phyloP scores from a whole-genome alignment of 2,888 invertebrate genomes.

The Aspidiotus rigidus region DNA sequence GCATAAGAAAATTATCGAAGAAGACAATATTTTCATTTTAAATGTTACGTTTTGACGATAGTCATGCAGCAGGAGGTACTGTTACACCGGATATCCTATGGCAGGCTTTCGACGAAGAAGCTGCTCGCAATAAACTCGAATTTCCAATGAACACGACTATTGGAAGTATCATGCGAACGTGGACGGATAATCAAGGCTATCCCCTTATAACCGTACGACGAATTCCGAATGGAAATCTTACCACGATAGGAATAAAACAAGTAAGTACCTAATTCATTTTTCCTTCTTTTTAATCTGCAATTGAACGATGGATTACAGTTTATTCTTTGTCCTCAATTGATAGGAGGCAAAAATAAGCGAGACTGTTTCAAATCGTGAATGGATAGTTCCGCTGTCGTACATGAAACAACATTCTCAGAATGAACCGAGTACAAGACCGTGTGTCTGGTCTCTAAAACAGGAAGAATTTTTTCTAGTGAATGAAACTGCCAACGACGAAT shows the following conservation, averaged over 20 bases:
- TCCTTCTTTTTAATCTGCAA: not conserved
- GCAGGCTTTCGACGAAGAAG: constrained; percentile 43
- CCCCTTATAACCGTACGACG: constrained; percentile 54
- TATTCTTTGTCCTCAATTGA: no score
- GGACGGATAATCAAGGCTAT: constrained; percentile 63
- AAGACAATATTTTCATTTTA: no score
- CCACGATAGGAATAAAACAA: constrained; percentile 47
- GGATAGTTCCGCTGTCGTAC: constrained; percentile 55
- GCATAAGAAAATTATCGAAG: no score
- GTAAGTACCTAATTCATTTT: constrained; percentile 40
- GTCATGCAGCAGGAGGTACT: constrained; percentile 29
- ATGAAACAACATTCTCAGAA: constrained; percentile 40
- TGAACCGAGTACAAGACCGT: constrained; percentile 36
- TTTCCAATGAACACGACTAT: constrained; percentile 15
- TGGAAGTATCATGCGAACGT: constrained; percentile 60
- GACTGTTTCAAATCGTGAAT: constrained; percentile 39
- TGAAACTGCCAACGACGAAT: constrained; percentile 38
- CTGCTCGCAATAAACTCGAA: constrained; percentile 36
- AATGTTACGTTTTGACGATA: no score
- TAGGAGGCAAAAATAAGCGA: not conserved
- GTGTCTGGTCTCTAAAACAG: constrained; percentile 38
- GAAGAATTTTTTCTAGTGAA: constrained; percentile 36
- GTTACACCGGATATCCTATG: constrained; percentile 37
- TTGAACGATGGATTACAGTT: not conserved
- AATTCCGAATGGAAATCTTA: constrained; percentile 50